Evolutionary conservation across 2,797 vertebrate species (phyloP), one percentile per base, ranked within the genome.

Genomic region (Tragopan temminckii): DNA sequence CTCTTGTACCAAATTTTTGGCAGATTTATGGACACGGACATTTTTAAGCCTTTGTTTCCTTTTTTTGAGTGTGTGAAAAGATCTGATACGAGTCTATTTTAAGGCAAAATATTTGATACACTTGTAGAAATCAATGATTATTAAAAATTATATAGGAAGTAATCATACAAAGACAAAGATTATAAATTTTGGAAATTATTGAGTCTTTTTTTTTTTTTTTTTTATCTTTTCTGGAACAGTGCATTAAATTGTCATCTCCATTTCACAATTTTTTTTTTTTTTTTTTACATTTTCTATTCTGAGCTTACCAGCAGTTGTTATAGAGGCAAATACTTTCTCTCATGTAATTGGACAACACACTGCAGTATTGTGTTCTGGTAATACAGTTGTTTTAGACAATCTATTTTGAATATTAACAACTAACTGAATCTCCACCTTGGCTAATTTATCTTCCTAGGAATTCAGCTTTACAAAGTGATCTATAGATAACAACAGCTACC

Each of bases 231-330:
- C 24, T 78, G 72, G 24, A 88, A 33, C 8, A 58, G 8, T 25
- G 11, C 9, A 62, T 18, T 33, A 16, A 16, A 40, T n/a, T 74
- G 15, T 3, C 3, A 0, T 27, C 9, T 36, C 8, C 17, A 14
- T 66, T 69, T 53, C 68, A 70, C 5, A 29, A 8, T 46, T 43
- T 43, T 43, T 43, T 18, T 43, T 40, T 11, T 80, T 66, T 55
- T 19, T 67, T 57, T 68, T 33, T 21, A 7, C 2, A 75, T 63
- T 33, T 21, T 35, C 2, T 15, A n/a, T 43, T 82, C 64, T 46
- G 40, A 59, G 18, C 21, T 81, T 69, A 72, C 6, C 27, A 87
- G 20, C 21, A 92, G 33, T n/a, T 83, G 10, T 57, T 81, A 3
- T 3, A 36, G 48, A 7, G 43, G 5, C 33, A 13, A 57, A 79